These are phyloP conservation scores for Ichneumoninae sp. DNA, from an alignment of 2,888 invertebrate species.

Conservation along the genomic window DNA sequence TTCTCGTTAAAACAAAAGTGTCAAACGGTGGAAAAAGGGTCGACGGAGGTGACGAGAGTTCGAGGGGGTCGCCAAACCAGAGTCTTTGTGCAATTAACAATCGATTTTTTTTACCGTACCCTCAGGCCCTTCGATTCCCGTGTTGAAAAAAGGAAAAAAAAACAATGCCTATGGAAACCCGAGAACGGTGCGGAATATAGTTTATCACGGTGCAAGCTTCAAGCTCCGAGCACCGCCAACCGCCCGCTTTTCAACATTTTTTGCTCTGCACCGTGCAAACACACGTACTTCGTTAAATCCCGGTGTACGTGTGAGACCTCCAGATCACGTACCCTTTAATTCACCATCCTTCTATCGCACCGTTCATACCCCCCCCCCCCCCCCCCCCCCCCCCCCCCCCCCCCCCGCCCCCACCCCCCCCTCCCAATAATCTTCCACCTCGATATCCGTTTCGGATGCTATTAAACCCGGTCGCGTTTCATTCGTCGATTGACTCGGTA, in stretches of 20 bases:
- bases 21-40: slow-evolving; percentile 20
- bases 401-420: neutral
- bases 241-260: slow-evolving; percentile 38
- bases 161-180: slow-evolving; percentile 50
- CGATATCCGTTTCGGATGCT: slow-evolving; percentile 55
- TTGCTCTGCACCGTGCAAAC: slow-evolving; percentile 56
- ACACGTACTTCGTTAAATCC: slow-evolving; percentile 64
- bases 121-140: slow-evolving; percentile 1
- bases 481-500: slow-evolving; percentile 50
- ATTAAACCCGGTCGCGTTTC: slow-evolving; percentile 62
- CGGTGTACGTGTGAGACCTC: slow-evolving; percentile 53
- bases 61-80: neutral
- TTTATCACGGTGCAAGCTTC: slow-evolving; percentile 25
- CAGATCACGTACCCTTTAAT: slow-evolving; percentile 65
- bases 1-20: neutral
- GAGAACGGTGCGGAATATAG: slow-evolving; percentile 39
- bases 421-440: neutral
- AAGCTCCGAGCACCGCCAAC: slow-evolving; percentile 12
- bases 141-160: slow-evolving; percentile 1
- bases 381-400: neutral
- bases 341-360: slow-evolving; percentile 35
- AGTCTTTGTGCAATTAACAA: slow-evolving; percentile 48
- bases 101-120: slow-evolving; percentile 31
- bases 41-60: neutral
- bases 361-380: neutral